Conservation (phyloP, 2,113 vertebrate species). For the Barbus barbus region DNA sequence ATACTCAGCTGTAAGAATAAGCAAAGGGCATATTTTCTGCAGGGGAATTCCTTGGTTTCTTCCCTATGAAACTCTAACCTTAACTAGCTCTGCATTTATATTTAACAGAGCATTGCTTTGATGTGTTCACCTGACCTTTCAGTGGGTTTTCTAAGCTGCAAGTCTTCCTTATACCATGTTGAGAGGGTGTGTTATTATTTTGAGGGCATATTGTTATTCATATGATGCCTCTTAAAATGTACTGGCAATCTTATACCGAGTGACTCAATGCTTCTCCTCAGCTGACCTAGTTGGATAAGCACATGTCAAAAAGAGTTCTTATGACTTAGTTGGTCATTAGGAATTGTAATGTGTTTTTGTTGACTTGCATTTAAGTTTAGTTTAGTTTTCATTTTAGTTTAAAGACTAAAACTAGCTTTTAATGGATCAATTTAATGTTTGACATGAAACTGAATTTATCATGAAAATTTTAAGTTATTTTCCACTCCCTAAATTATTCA, state of each 20-base stretch:
- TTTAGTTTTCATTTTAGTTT: too few relatives aligned
- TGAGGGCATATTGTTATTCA: not conserved
- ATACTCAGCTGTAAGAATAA: not conserved
- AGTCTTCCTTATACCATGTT: not conserved
- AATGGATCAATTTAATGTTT: not conserved
- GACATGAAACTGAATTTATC: too few relatives aligned
- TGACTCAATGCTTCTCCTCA: not conserved
- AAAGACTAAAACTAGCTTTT: not conserved
- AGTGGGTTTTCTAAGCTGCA: not conserved
- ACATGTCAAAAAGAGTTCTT: not conserved
- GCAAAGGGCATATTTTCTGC: not conserved
- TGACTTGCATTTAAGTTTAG: not conserved
- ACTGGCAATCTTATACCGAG: too few relatives aligned
- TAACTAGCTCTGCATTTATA: not conserved
- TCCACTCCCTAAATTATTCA: too few relatives aligned
- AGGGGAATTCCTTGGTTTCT: not conserved
- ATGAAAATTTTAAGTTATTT: too few relatives aligned
- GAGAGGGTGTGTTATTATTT: not conserved
- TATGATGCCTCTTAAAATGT: not conserved
- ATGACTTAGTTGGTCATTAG: not conserved
- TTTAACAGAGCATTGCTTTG: not conserved
- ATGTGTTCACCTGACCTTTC: not conserved
- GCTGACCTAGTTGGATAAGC: not conserved
- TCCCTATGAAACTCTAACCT: not conserved
- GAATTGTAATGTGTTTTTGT: too few relatives aligned